phyloP scores from a whole-genome alignment of 2,888 invertebrate species.

The Molanna angustata region DNA sequence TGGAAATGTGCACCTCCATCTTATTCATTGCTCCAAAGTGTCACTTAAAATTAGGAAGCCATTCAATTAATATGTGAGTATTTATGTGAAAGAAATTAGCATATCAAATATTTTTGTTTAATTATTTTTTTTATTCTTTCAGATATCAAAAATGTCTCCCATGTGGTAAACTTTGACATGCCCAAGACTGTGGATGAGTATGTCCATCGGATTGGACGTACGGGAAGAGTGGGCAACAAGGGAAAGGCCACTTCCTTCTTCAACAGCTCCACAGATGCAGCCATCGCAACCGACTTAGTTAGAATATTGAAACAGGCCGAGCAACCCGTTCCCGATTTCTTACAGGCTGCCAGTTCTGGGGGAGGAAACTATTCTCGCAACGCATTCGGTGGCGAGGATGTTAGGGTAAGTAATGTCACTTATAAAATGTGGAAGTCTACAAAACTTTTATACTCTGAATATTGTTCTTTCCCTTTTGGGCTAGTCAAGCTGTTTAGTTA shows the following conservation, averaged over 20 bases:
- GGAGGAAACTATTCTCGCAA: slow-evolving; percentile 46
- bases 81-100: too few relatives aligned
- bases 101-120: too few relatives aligned
- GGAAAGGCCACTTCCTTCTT: slow-evolving; percentile 88
- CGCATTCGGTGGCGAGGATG: slow-evolving; percentile 70
- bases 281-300: slow-evolving; percentile 62
- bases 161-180: slow-evolving; percentile 91
- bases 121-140: slow-evolving; percentile 23
- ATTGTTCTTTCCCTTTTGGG: too few relatives aligned
- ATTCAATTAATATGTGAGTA: too few relatives aligned
- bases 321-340: slow-evolving; percentile 77
- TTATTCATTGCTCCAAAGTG: too few relatives aligned
- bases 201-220: slow-evolving; percentile 92
- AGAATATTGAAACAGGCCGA: slow-evolving; percentile 75
- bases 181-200: slow-evolving; percentile 90
- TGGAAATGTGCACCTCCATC: too few relatives aligned
- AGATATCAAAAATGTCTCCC: slow-evolving; percentile 84
- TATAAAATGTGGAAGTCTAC: too few relatives aligned
- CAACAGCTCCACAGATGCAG: slow-evolving; percentile 61
- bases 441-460: too few relatives aligned
- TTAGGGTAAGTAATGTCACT: slow-evolving; percentile 56
- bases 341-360: slow-evolving; percentile 53
- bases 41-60: too few relatives aligned
- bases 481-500: too few relatives aligned
- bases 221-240: slow-evolving; percentile 88